A percentile compares a stretch with the other conserved stretches of the same genome.
These are phyloP conservation scores for Galerucella pusilla DNA, from an alignment of 2,888 invertebrate genomes.

Conservation along the genomic window DNA sequence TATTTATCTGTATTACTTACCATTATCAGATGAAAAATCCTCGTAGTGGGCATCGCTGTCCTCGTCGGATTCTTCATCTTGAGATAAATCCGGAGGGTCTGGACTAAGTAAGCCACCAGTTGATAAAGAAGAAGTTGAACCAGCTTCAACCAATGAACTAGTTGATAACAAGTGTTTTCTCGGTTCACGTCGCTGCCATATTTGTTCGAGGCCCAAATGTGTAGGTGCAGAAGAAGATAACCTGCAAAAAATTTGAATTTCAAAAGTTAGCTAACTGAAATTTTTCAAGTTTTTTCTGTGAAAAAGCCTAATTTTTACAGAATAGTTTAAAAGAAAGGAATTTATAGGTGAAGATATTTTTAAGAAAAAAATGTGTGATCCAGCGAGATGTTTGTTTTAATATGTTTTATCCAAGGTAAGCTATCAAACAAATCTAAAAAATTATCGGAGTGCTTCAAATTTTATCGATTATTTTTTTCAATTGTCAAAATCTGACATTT, in stretches of 20 bases:
- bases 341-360: too few relatives aligned
- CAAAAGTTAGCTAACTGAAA: too few relatives aligned
- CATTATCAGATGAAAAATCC: conserved; percentile 86
- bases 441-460: too few relatives aligned
- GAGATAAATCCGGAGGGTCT: conserved; percentile 83
- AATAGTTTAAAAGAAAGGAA: too few relatives aligned
- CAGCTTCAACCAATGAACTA: conserved; percentile 86
- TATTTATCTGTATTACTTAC: conserved; percentile 57
- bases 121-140: conserved; percentile 84
- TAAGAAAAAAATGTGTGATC: too few relatives aligned
- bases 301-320: too few relatives aligned
- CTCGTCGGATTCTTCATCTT: conserved; percentile 82
- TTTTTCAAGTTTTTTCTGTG: too few relatives aligned
- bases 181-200: conserved; percentile 90
- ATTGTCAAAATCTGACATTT: too few relatives aligned
- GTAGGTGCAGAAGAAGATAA: conserved; percentile 90
- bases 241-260: conserved; percentile 59
- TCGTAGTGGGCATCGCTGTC: conserved; percentile 90
- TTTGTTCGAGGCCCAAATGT: conserved; percentile 82
- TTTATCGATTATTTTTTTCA: too few relatives aligned
- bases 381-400: too few relatives aligned
- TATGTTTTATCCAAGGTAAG: too few relatives aligned
- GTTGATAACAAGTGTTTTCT: conserved; percentile 87
- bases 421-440: too few relatives aligned
- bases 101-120: conserved; percentile 87